Evolutionary conservation across 2,113 vertebrate species (phyloP), one percentile per base, ranked within the genome.

Genomic region (Phylloscopus whistleri): DNA sequence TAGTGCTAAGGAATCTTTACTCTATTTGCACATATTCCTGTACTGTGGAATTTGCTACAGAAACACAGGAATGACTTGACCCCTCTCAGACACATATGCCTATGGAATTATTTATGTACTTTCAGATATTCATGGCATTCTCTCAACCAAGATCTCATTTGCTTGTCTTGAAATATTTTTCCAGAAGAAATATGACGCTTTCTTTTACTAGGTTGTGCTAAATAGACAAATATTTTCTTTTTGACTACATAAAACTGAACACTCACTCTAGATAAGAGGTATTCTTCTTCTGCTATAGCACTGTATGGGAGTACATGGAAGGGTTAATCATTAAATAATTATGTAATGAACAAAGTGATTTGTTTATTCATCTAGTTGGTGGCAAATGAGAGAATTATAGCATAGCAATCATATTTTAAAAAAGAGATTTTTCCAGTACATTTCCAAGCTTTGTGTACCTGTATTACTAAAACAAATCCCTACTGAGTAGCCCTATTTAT

Each of bases 311-410:
- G 13, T 67, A 56, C 67, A 72, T 59, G 49, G 49, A 81, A 87
- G 35, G 11, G n/a, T 73, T 79, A 95, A 66, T 79, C 46, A 72
- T 92, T 87, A 63, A 94, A 75, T 90, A 96, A 92, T 94, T 91
- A 95, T 70, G 33, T 24, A 76, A 59, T 84, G 39, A 85, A 51
- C 44, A 83, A 94, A 97, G 87, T 84, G 39, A 96, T 97, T 5
- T 0, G 94, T 84, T 92, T 77, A 66, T 90, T 96, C n/a, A 20
- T 96, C 58, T 88, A 69, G 63, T 87, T 93, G 67, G 63, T 94
- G 75, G 56, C 77, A 96, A 93, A 93, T 95, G 35, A 93, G 83
- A 91, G 94, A 95, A 96, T 96, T 93, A 92, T 52, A 93, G 30
- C 27, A 60, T 67, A 86, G n/a, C 5, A 73, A 41, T 58, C 27